Percentiles rank a stretch among this genome's conserved stretches.
Evolutionary conservation across 2,113 vertebrate genomes (phyloP).

Genomic region (Lepidothrix coronata): DNA sequence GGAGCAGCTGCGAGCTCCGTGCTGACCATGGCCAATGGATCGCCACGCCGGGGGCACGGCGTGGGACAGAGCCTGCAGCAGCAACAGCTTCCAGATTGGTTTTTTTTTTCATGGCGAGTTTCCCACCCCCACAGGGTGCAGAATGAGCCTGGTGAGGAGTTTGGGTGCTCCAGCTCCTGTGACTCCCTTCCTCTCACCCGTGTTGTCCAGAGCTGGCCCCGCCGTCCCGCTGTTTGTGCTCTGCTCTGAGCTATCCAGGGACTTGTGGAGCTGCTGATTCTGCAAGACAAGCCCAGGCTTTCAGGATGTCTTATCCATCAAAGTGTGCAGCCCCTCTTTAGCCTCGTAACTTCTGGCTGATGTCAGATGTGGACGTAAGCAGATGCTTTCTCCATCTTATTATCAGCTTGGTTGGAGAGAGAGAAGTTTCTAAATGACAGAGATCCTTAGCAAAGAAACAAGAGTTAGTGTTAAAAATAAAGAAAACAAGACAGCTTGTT

Average conservation of each 20-base stretch:
- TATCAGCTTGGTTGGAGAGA: conserved; percentile 65
- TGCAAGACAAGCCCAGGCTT: background rate
- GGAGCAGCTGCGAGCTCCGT: background rate
- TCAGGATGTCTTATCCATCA: background rate
- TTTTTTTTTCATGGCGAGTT: rapidly evolving
- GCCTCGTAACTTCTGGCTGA: conserved; percentile 26
- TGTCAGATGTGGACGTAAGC: conserved; percentile 52
- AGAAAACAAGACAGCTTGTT: conserved; percentile 81
- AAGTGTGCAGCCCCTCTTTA: background rate
- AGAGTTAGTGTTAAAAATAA: conserved; percentile 78
- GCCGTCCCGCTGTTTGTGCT: rapidly evolving
- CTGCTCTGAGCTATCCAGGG: background rate
- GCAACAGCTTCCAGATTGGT: background rate
- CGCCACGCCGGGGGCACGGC: rapidly evolving
- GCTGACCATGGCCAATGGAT: background rate
- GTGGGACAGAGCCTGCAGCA: background rate
- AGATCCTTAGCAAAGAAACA: conserved; percentile 74
- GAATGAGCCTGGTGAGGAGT: background rate
- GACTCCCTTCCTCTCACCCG: rapidly evolving
- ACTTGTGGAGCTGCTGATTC: rapidly evolving
- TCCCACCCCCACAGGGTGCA: background rate
- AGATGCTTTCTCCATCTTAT: conserved; percentile 66
- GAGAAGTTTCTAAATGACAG: conserved; percentile 75
- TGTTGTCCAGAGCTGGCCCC: background rate
- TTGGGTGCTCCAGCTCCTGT: rapidly evolving